Base-by-base conservation (phyloP, 2,888 invertebrate genomes). In the Cheilosia scutellata region DNA sequence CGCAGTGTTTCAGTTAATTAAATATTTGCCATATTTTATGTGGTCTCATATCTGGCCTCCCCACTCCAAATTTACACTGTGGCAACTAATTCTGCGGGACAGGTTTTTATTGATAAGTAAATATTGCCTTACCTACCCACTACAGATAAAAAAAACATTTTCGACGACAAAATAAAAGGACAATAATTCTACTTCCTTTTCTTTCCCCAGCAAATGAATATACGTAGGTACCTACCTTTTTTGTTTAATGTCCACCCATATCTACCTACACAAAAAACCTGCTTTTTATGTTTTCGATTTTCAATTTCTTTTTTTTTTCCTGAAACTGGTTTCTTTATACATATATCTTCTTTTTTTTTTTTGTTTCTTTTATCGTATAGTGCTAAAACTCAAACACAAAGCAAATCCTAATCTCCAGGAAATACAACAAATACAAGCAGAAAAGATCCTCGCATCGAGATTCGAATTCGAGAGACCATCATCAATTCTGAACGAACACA, bases 341-440 rank as follows among this genome's bases (percentile, higher is more conserved):
- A 58, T 2, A 16, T 47, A 7, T 20, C 1, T 9, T 40, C 9
- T 47, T 44, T 44, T 5, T 55, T 63, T 57, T 40, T 62, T 57
- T 47, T 49, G 11, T 37, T 53, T 62, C 31, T 65, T 65, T 71
- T 65, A 65, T 71, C 40, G 40, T 29, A 49, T 76, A 71, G 62
- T 86, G 86, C 86, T 76, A 86, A 86, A 75, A 72, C 58, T 58
- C 51, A 77, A 31, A 70, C 44, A 82, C 62, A 86, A 86, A 86
- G 76, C 82, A 77, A 86, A 86, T 86, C 82, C 86, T 86, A 86
- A 86, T 86, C 86, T 86, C 68, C 86, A 86, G 82, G 82, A 82
- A 84, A 80, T 58, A 75, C 74, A 55, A 80, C 70, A 79, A 66
- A 70, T 76, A 37, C 60, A 77, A 65, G 65, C 65, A 65, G 58